Evolutionary conservation across 2,797 vertebrate genomes (phyloP), one percentile per base, ranked within the genome.

Genomic region (Rhinella marina): DNA sequence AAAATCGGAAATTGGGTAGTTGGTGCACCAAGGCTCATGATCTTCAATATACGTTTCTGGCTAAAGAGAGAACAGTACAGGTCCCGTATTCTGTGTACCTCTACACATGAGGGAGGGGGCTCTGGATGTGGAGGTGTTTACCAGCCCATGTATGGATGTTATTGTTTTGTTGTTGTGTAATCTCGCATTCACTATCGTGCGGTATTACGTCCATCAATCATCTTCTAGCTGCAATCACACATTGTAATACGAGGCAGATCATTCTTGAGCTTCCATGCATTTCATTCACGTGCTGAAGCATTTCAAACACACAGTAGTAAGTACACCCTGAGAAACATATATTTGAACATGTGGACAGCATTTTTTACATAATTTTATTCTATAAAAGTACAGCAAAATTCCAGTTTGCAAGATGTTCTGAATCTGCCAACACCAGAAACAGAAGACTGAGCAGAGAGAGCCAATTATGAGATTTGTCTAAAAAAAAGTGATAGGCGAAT

Each of bases 121-220:
- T 5, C 41, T 23, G 70, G 2, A 13, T 83, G 82, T n/a, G 72
- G 7, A 9, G 3, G 32, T 62, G 27, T 41, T 23, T 73, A 61
- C 41, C 54, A 82, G 23, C 62, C 23, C n/a, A 11, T 82, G 68
- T 84, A 75, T 61, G 61, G 3, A n/a, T 61, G 27, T 62, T 48
- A 84, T 61, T 76, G 70, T 25, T 73, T 84, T 48, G 70, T 75
- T 59, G 70, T 23, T 10, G 70, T 76, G 56, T 48, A 76, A 50
- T 21, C 62, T 66, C 32, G 17, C 59, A 81, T n/a, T 59, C 27
- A 32, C 23, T 75, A 14, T 1, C n/a, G 14, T 25, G 54, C 41
- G 9, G 7, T 50, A 75, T 61, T 48, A 41, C 29, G 17, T 14
- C 62, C 59, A 84, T 84, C 56, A n/a, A 84, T 84, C 82, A 75